Evolutionary conservation across 2,797 vertebrate species (phyloP).

Genomic region (Zenarchopterus dispar): DNA sequence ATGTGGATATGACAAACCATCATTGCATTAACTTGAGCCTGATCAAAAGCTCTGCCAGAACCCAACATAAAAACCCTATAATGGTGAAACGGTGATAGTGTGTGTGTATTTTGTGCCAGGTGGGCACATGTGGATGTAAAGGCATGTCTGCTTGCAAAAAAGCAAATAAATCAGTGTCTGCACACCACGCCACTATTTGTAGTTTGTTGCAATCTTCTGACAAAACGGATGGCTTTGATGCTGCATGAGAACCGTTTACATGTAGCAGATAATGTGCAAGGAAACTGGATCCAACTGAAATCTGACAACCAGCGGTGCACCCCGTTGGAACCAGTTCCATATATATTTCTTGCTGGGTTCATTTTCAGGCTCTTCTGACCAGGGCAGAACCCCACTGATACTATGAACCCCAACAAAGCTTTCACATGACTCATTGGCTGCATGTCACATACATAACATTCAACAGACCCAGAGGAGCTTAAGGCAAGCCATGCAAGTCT

Average conservation of each 20-base stretch:
- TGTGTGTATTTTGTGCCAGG: neutral
- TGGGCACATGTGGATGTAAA: too few species aligned
- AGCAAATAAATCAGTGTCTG: too few species aligned
- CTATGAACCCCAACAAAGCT: conserved; percentile 7
- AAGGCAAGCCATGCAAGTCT: conserved; percentile 56
- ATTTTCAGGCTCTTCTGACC: conserved; percentile 36
- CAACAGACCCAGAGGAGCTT: conserved; percentile 9
- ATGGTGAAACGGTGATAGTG: neutral
- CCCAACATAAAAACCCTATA: conserved; percentile 35
- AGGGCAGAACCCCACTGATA: conserved; percentile 24
- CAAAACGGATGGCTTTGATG: neutral
- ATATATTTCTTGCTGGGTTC: conserved; percentile 41
- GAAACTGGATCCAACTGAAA: neutral
- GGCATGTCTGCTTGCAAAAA: too few species aligned
- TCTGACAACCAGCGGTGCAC: neutral
- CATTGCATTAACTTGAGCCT: conserved; percentile 2
- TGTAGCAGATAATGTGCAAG: neutral
- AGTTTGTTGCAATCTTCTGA: neutral
- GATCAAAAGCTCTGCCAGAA: conserved; percentile 42
- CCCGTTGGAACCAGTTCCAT: neutral
- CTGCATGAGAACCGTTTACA: neutral
- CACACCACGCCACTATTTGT: neutral
- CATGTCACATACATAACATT: conserved; percentile 11
- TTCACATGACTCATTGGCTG: conserved; percentile 18
- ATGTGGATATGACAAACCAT: conserved; percentile 6